A percentile compares a stretch with the other conserved stretches of the same genome.
Conservation (phyloP, 2,113 vertebrate species). For the Archocentrus centrarchus region DNA sequence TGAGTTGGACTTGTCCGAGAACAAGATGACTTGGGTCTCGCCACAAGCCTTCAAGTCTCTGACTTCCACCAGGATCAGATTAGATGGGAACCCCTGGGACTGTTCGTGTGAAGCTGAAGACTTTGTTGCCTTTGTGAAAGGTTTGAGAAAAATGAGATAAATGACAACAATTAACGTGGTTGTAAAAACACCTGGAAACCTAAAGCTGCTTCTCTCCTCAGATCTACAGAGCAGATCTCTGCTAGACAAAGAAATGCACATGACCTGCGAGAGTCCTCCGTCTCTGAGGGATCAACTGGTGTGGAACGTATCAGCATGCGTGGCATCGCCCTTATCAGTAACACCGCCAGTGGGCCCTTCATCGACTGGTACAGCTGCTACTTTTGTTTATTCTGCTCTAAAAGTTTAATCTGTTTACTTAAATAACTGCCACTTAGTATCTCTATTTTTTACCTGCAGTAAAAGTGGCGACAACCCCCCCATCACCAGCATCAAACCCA, state of each 20-base stretch:
- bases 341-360: not conserved
- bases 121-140: constrained; percentile 72
- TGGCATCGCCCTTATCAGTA: not conserved
- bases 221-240: constrained; percentile 68
- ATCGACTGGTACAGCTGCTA: constrained; percentile 6
- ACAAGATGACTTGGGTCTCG: constrained; percentile 67
- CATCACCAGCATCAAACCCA: not conserved
- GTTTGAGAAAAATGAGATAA: constrained; percentile 43
- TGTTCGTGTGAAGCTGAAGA: constrained; percentile 75
- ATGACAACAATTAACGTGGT: not conserved
- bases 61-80: constrained; percentile 43
- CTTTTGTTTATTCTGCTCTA: not conserved
- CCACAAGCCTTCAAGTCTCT: constrained; percentile 57
- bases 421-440: no score
- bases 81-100: constrained; percentile 79
- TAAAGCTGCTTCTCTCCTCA: constrained; percentile 32
- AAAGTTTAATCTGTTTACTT: not conserved
- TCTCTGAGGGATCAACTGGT: constrained; percentile 55
- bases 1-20: constrained; percentile 77
- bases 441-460: not conserved
- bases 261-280: constrained; percentile 70
- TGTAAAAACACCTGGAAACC: not conserved
- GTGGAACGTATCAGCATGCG: constrained; percentile 72
- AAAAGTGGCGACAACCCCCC: not conserved
- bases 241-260: constrained; percentile 52